Percentiles rank a stretch among this genome's conserved stretches.
Evolutionary conservation across 2,888 invertebrate genomes (phyloP).

Genomic region (Glyphotaelius pellucidus): DNA sequence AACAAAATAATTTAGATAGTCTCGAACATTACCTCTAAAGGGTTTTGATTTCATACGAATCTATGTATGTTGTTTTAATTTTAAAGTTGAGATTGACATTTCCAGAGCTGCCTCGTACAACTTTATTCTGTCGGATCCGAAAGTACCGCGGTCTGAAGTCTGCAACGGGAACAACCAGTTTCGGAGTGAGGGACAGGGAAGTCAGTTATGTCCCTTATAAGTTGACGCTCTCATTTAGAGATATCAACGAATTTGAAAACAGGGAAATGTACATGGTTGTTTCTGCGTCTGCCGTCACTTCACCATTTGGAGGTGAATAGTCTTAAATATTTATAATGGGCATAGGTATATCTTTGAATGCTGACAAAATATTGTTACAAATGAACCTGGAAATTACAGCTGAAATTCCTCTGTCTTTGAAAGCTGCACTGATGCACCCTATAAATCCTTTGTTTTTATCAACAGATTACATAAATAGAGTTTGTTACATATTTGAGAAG

Average conservation of each 20-base stretch:
- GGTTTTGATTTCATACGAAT: neutral
- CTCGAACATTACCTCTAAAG: neutral
- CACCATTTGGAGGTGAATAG: slow-evolving; percentile 85
- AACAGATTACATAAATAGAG: no score
- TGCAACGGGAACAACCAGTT: slow-evolving; percentile 73
- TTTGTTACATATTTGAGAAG: no score
- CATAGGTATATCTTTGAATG: no score
- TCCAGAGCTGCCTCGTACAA: slow-evolving; percentile 53
- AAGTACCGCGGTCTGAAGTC: slow-evolving; percentile 80
- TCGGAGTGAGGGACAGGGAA: slow-evolving; percentile 78
- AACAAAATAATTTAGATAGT: neutral
- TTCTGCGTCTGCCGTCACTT: slow-evolving; percentile 84
- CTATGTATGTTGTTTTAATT: neutral
- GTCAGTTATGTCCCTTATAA: slow-evolving; percentile 84
- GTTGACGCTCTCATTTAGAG: slow-evolving; percentile 83
- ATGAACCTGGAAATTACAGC: no score
- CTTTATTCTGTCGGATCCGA: slow-evolving; percentile 77
- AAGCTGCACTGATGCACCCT: no score
- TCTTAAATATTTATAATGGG: neutral
- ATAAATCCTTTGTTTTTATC: no score
- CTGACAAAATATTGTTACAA: no score
- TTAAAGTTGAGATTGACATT: neutral
- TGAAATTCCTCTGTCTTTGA: no score
- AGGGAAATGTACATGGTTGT: slow-evolving; percentile 82
- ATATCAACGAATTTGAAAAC: slow-evolving; percentile 75